Percentiles rank a stretch among this genome's conserved stretches.
These are phyloP conservation scores for Diorhabda carinulata DNA, from an alignment of 1,140 invertebrate species.

Conservation along the genomic window DNA sequence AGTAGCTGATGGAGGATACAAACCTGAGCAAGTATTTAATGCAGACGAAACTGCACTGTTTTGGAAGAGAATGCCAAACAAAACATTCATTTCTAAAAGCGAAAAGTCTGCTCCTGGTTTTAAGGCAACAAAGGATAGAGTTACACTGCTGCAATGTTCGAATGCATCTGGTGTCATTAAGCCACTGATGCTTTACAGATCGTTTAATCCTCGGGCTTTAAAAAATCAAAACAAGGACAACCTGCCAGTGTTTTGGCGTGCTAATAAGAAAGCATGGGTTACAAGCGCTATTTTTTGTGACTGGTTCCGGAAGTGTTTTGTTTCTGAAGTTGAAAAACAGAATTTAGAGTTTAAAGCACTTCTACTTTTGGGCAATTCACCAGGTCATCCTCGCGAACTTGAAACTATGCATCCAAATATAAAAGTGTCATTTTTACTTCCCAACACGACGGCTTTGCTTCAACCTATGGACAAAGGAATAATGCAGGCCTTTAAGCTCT, in stretches of 20 bases:
- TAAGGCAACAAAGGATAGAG: constrained; percentile 42
- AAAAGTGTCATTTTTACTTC: constrained; percentile 32
- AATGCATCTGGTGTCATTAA: constrained; percentile 33
- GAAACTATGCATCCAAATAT: too few relatives aligned
- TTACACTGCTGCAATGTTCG: constrained; percentile 42
- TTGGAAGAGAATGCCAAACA: constrained; percentile 37
- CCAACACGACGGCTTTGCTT: constrained; percentile 43
- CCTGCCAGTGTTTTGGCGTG: constrained; percentile 21
- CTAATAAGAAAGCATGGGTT: constrained; percentile 23
- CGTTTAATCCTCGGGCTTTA: constrained; percentile 27
- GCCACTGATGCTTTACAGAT: constrained; percentile 19
- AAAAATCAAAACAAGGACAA: constrained; percentile 25
- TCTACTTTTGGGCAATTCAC: constrained; percentile 36
- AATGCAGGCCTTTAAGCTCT: constrained; percentile 45
- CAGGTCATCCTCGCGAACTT: too few relatives aligned
- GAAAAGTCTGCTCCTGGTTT: constrained; percentile 39
- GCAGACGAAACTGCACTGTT: constrained; percentile 44
- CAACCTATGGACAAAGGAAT: constrained; percentile 47
- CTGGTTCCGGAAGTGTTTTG: constrained; percentile 24
- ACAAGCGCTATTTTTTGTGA: constrained; percentile 17
- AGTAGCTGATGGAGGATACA: constrained; percentile 30
- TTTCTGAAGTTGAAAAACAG: constrained; percentile 26
- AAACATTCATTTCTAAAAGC: constrained; percentile 37
- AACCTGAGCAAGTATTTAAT: constrained; percentile 43
- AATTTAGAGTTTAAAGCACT: constrained; percentile 30